Base-by-base conservation (phyloP, 2,113 vertebrate genomes). In the Amazona vittata region DNA sequence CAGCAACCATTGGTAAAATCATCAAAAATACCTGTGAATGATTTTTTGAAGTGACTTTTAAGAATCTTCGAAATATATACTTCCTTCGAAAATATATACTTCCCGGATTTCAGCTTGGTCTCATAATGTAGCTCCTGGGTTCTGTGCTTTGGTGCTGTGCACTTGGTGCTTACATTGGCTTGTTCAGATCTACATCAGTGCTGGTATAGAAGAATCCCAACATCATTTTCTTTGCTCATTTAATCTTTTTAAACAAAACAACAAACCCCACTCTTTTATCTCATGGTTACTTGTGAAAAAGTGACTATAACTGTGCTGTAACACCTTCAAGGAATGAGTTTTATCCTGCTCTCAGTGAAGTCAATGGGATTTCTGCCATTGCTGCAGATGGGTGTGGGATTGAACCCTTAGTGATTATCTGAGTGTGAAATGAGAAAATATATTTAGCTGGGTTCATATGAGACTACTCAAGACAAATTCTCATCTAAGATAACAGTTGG, bases 341-440 rank as follows among this genome's bases (percentile, higher is more conserved):
- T 41, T 44, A 71, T 69, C 57, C 44, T 76, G 26, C 37, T 91
- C 15, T 82, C 44, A 22, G 39, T 84, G 77, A 89, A 93, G 77
- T 81, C 96, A 76, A 6, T 89, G 86, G 92, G 83, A 93, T 96
- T 96, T 86, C 79, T 97, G 89, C 91, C 88, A 94, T 90, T 96
- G 50, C 93, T 75, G 70, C 86, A 95, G 90, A 94, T 94, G 91
- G 83, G 17, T 93, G 81, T 96, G 86, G 91, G 95, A 89, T 60
- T 94, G 91, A 96, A 79, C 83, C 70, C 41, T 68, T 46, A 87
- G 80, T 89, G 76, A 68, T 78, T 94, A 43, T 91, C 71, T 94
- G 89, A 89, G 80, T 96, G 88, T 95, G 95, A 96, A 96, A 94
- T 89, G 80, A 95, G 91, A 82, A 94, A 91, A 89, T 95, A 92